Evolutionary conservation across 35 echinoderm and acorn worm species (phyloP).

Genomic region (Apostichopus parvimensis): DNA sequence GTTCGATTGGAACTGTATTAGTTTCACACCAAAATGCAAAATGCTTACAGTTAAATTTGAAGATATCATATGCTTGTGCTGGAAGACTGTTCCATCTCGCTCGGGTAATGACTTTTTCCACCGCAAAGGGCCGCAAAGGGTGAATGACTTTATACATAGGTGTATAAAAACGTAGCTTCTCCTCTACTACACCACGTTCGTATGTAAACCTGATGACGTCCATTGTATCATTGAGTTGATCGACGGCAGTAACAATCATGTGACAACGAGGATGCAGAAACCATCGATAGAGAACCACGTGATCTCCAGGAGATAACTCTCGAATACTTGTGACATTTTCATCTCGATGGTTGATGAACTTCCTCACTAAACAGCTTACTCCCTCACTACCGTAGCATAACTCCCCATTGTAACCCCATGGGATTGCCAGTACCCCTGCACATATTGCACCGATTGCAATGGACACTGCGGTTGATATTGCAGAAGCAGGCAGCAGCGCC

Average conservation of each 20-base stretch:
- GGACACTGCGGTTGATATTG: not conserved
- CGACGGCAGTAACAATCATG: not conserved
- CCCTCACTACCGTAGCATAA: not conserved
- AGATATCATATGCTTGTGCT: not conserved
- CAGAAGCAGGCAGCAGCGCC: not conserved
- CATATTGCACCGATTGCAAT: not conserved
- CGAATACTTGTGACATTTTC: not conserved
- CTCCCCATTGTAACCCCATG: not conserved
- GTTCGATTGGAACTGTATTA: not conserved
- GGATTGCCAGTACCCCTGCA: not conserved
- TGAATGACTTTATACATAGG: constrained; percentile 16
- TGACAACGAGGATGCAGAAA: not conserved
- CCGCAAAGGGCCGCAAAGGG: not conserved
- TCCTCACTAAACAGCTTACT: not conserved
- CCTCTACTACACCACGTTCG: not conserved
- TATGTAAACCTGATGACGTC: not conserved
- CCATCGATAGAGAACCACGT: not conserved
- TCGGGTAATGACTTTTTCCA: not conserved
- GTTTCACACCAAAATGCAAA: constrained; percentile 36
- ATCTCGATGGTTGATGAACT: not conserved
- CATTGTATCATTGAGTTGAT: not conserved
- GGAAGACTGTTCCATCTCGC: not conserved
- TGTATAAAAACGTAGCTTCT: not conserved
- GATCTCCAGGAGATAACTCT: not conserved
- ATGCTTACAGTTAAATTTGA: not conserved